Percentiles rank a stretch among this genome's conserved stretches.
Evolutionary conservation across 2,797 vertebrate species (phyloP).

Genomic region (Sphenodon punctatus): DNA sequence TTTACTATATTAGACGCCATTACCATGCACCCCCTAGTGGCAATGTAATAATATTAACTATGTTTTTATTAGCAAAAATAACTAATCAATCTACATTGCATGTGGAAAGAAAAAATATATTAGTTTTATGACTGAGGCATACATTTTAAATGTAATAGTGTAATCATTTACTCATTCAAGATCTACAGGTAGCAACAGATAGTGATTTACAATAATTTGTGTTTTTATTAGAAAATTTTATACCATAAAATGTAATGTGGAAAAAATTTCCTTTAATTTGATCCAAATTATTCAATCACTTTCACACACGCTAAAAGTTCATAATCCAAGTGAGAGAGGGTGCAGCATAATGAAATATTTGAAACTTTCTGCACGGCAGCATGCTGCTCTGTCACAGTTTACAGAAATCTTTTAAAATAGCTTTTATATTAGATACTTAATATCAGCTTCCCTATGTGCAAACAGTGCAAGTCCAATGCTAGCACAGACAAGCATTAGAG

Average conservation of each 20-base stretch:
- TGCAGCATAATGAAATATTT: background rate
- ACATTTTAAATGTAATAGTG: background rate
- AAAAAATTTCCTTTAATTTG: background rate
- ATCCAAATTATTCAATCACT: background rate
- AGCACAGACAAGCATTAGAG: background rate
- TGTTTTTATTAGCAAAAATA: background rate
- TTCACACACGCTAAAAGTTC: fast-evolving
- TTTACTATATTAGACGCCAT: constrained; percentile 10
- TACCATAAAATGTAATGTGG: background rate
- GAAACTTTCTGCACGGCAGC: background rate
- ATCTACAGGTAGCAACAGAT: fast-evolving
- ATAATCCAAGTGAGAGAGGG: background rate
- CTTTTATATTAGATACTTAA: too few relatives aligned
- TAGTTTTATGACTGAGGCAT: background rate
- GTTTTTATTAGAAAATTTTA: background rate
- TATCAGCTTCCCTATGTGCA: too few relatives aligned
- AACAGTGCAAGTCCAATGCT: background rate
- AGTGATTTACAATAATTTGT: fast-evolving
- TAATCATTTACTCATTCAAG: background rate
- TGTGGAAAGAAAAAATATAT: background rate
- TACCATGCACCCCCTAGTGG: constrained; percentile 58
- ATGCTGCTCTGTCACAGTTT: background rate
- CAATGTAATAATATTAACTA: background rate
- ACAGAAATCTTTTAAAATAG: too few relatives aligned
- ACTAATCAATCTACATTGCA: background rate